phyloP scores from a whole-genome alignment of 2,113 vertebrate species.

The Suncus etruscus region DNA sequence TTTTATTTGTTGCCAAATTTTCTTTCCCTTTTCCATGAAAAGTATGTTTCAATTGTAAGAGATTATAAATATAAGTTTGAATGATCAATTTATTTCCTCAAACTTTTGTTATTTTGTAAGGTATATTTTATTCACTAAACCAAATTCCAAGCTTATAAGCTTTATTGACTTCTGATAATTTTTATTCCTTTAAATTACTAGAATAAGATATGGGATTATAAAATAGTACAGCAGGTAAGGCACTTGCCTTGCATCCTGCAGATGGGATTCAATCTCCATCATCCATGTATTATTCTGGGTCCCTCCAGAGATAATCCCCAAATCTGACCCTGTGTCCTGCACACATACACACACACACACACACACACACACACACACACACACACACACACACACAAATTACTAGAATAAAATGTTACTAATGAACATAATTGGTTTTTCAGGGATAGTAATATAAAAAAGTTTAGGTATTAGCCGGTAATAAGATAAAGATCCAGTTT shows the following conservation, averaged over 20 bases:
- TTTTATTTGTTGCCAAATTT: neutral
- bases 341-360: too few species aligned
- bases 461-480: conserved; percentile 5
- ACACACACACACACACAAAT: too few species aligned
- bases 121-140: neutral
- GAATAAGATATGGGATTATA: neutral
- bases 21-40: neutral
- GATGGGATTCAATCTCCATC: too few species aligned
- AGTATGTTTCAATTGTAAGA: neutral
- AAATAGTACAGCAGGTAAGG: too few species aligned
- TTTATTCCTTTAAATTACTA: conserved; percentile 23
- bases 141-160: neutral
- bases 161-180: neutral
- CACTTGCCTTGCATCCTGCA: too few species aligned
- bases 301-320: too few species aligned
- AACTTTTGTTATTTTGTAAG: conserved; percentile 14
- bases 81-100: conserved; percentile 1
- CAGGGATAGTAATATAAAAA: neutral
- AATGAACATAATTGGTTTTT: neutral
- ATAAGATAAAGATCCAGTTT: neutral
- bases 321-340: too few species aligned
- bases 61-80: neutral
- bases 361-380: too few species aligned
- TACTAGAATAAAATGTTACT: too few species aligned
- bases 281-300: too few species aligned